Percentiles rank a stretch among this genome's conserved stretches.
Conservation (phyloP, 2,888 invertebrate species). For the Eumerus sabulonum region DNA sequence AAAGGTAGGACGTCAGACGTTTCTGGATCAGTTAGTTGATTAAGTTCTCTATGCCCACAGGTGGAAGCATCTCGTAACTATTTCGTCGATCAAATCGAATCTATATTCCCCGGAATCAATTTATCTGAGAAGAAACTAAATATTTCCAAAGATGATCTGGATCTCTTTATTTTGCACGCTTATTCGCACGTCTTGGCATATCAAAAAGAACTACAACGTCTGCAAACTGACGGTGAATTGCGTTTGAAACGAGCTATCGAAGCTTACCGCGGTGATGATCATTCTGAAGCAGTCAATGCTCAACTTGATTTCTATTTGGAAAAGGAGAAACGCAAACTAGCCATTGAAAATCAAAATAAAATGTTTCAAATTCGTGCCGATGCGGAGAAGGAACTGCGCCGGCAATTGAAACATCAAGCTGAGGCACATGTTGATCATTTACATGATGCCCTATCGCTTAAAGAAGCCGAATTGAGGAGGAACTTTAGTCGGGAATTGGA, state of each 20-base stretch:
- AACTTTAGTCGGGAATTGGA: conserved; percentile 81
- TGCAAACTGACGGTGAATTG: conserved; percentile 83
- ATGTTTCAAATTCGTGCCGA: conserved; percentile 83
- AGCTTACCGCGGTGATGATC: conserved; percentile 81
- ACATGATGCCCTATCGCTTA: conserved; percentile 83
- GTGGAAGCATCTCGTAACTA: conserved; percentile 81
- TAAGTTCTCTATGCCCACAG: conserved; percentile 57
- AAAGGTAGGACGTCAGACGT: conserved; percentile 80
- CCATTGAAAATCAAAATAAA: conserved; percentile 85
- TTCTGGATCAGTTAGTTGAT: background rate
- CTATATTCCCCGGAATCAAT: conserved; percentile 86
- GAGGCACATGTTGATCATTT: conserved; percentile 92
- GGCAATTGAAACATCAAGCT: conserved; percentile 90
- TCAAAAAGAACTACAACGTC: conserved; percentile 87
- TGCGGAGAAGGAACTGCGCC: conserved; percentile 86
- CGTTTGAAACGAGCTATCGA: conserved; percentile 84
- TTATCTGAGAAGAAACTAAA: conserved; percentile 83
- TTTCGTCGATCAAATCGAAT: conserved; percentile 84
- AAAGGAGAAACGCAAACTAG: conserved; percentile 83
- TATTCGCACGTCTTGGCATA: conserved; percentile 87
- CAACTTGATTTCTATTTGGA: conserved; percentile 86
- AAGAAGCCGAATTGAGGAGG: conserved; percentile 80
- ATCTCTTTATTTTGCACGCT: conserved; percentile 88
- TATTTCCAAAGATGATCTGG: conserved; percentile 83
- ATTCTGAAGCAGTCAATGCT: conserved; percentile 79